phyloP scores from a whole-genome alignment of 2,888 invertebrate species.

The Zootermopsis nevadensis region DNA sequence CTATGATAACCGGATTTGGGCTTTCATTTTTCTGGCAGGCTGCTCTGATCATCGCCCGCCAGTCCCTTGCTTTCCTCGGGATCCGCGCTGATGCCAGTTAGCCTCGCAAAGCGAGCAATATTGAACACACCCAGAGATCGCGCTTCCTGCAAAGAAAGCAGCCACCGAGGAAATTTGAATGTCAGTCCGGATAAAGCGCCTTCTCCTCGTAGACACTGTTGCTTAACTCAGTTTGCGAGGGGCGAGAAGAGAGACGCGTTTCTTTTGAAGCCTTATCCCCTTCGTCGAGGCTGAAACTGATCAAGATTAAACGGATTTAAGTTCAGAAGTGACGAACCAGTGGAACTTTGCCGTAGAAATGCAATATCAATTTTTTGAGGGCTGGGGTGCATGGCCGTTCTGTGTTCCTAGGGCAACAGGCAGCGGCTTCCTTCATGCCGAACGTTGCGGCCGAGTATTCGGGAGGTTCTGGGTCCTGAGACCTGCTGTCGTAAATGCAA shows the following conservation, averaged over 20 bases:
- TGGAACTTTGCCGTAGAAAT: no score
- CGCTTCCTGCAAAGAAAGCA: constrained; percentile 42
- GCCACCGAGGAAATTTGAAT: constrained; percentile 63
- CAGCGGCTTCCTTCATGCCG: no score
- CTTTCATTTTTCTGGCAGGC: constrained; percentile 68
- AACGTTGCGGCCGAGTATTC: no score
- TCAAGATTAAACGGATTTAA: no score
- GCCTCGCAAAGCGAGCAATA: constrained; percentile 40
- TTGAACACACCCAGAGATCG: constrained; percentile 20
- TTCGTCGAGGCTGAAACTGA: no score
- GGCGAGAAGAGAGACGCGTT: not conserved
- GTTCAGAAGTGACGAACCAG: no score
- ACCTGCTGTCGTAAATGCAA: no score
- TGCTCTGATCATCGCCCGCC: constrained; percentile 61
- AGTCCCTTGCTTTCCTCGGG: not conserved
- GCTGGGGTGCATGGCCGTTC: no score
- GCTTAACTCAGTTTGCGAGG: not conserved
- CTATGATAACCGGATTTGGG: constrained; percentile 67
- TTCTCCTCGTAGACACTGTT: constrained; percentile 40
- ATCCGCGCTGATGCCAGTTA: not conserved
- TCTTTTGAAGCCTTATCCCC: not conserved
- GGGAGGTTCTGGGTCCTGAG: no score
- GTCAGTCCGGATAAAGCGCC: constrained; percentile 64
- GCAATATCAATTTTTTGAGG: no score
- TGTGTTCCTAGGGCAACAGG: no score